Conservation (phyloP, 1,140 invertebrate genomes). For the Drosophila erecta region DNA sequence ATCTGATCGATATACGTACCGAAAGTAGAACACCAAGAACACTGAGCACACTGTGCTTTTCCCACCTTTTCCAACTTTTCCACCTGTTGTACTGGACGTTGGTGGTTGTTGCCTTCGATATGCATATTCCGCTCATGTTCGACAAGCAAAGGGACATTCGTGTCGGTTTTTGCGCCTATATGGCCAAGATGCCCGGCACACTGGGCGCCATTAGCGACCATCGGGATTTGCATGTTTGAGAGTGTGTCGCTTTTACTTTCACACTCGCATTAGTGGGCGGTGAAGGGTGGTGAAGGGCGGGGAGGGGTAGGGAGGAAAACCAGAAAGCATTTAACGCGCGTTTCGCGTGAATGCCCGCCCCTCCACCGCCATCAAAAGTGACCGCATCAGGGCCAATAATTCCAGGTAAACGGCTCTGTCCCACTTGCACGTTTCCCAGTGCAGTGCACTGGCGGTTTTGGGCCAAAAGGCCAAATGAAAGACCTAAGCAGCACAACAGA, state of each 20-base stretch:
- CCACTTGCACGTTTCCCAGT: slow-evolving; percentile 19
- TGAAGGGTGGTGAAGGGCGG: neutral
- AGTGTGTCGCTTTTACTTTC: slow-evolving; percentile 56
- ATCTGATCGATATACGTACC: too few species aligned
- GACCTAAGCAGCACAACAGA: neutral
- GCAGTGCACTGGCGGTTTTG: slow-evolving; percentile 28
- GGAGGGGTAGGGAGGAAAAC: slow-evolving; percentile 9
- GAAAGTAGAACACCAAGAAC: too few species aligned
- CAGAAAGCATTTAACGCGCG: slow-evolving; percentile 67
- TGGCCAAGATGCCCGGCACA: slow-evolving; percentile 28
- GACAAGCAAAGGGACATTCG: slow-evolving; percentile 73
- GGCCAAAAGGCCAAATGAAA: neutral
- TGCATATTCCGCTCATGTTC: slow-evolving; percentile 71
- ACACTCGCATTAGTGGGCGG: slow-evolving; percentile 44
- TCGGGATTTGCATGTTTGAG: slow-evolving; percentile 31
- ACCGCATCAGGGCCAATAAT: slow-evolving; percentile 28
- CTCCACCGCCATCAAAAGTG: slow-evolving; percentile 14
- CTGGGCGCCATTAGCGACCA: slow-evolving; percentile 54
- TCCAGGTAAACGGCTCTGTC: slow-evolving; percentile 18
- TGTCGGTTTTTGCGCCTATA: slow-evolving; percentile 46
- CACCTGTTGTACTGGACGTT: slow-evolving; percentile 61
- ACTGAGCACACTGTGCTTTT: slow-evolving; percentile 27
- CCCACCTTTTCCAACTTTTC: slow-evolving; percentile 26
- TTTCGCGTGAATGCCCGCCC: slow-evolving; percentile 60
- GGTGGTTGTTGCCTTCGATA: slow-evolving; percentile 25